These are phyloP conservation scores for Gonioctena quinquepunctata DNA, from an alignment of 1,140 invertebrate species.

Conservation along the genomic window DNA sequence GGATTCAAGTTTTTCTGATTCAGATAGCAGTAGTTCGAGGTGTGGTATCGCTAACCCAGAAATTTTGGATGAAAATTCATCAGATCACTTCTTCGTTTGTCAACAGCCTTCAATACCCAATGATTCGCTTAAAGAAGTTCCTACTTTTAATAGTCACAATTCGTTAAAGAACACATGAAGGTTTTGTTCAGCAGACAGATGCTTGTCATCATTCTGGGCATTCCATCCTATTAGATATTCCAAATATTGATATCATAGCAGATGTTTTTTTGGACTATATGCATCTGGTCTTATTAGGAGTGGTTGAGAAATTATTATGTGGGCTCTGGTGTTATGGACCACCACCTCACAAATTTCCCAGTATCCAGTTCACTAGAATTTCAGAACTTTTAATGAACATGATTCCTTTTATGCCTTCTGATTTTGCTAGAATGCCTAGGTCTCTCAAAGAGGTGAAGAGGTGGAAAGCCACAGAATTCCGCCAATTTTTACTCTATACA, in stretches of 20 bases:
- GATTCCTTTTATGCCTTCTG: constrained; percentile 27
- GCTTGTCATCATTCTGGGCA: neutral
- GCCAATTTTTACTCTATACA: constrained; percentile 47
- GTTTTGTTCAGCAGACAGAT: neutral
- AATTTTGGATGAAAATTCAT: no score
- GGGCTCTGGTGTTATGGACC: neutral
- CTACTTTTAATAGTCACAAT: no score
- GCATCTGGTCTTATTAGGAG: constrained; percentile 1
- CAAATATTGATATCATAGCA: neutral
- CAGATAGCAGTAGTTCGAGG: no score
- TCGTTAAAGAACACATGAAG: neutral
- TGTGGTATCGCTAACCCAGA: no score
- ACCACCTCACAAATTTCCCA: neutral
- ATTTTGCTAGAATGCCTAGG: constrained; percentile 45
- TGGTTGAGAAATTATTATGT: neutral
- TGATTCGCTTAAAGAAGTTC: no score
- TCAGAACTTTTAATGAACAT: neutral
- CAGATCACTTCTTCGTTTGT: no score
- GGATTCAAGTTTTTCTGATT: no score
- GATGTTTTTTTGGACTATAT: neutral
- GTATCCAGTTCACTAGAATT: neutral
- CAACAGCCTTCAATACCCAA: no score
- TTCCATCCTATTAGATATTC: neutral
- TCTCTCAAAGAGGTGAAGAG: constrained; percentile 29
- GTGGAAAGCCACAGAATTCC: constrained; percentile 52